Conservation (phyloP, 2,113 vertebrate species). For the Platanista minor region DNA sequence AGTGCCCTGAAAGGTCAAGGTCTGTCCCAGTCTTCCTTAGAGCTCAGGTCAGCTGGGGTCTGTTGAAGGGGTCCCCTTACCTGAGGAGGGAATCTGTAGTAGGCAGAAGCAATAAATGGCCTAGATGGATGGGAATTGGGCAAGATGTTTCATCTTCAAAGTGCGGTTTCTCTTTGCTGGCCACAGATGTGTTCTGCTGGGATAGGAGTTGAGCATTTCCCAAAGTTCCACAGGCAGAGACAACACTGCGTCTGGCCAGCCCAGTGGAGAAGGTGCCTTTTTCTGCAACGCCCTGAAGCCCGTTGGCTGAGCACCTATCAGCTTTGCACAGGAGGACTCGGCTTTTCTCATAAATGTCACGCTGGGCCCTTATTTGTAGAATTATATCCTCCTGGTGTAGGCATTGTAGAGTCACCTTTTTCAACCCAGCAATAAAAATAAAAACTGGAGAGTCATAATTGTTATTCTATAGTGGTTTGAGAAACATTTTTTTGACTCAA, state of each 20-base stretch:
- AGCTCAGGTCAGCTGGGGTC: background rate
- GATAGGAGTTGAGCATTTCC: conserved; percentile 1
- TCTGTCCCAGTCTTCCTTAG: background rate
- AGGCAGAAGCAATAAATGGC: conserved; percentile 67
- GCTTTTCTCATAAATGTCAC: conserved; percentile 72
- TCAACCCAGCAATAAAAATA: conserved; percentile 41
- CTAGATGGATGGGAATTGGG: conserved; percentile 30
- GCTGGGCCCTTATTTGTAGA: conserved; percentile 73
- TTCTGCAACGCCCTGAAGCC: conserved; percentile 35
- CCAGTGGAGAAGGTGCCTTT: conserved; percentile 1
- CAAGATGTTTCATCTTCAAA: conserved; percentile 55
- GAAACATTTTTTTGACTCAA: conserved; percentile 43
- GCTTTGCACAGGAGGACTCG: conserved; percentile 44
- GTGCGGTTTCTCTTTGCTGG: background rate
- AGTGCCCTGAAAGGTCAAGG: background rate
- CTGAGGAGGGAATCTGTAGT: conserved; percentile 60
- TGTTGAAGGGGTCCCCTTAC: conserved; percentile 53
- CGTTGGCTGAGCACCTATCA: conserved; percentile 65
- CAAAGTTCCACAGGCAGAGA: background rate
- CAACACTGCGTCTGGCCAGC: background rate
- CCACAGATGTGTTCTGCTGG: background rate
- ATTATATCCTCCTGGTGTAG: conserved; percentile 57
- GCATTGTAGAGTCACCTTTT: conserved; percentile 51
- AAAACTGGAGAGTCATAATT: conserved; percentile 58
- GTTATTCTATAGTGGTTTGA: conserved; percentile 40